A percentile compares a stretch with the other conserved stretches of the same genome.
Evolutionary conservation across 2,797 vertebrate species (phyloP).

Genomic region (Nothura maculosa): DNA sequence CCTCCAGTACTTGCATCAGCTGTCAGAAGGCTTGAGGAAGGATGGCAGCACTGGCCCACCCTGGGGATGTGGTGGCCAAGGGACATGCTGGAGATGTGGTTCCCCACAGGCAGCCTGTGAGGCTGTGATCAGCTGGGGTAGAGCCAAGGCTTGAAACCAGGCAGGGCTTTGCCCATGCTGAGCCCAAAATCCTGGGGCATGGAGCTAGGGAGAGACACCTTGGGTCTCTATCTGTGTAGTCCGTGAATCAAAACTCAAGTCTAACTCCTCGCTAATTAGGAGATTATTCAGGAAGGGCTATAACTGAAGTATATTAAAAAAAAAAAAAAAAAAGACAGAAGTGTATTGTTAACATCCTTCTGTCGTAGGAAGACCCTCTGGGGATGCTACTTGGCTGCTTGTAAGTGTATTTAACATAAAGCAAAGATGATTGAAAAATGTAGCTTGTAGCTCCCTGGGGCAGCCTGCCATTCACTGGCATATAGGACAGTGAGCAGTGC

Average conservation of each 20-base stretch:
- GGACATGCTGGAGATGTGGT: no score
- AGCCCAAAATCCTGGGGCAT: not conserved
- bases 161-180: not conserved
- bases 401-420: conserved; percentile 69
- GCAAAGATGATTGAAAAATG: conserved; percentile 65
- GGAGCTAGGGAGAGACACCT: not conserved
- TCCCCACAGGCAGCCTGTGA: not conserved
- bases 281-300: conserved; percentile 22
- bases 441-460: conserved; percentile 47
- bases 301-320: not conserved
- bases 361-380: not conserved
- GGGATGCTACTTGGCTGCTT: conserved; percentile 32
- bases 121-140: not conserved
- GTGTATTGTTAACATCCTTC: conserved; percentile 46
- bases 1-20: not conserved
- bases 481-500: not conserved
- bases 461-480: not conserved
- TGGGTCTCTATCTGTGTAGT: not conserved
- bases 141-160: conserved; percentile 36
- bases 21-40: not conserved
- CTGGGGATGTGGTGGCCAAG: no score
- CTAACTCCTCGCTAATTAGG: conserved; percentile 31
- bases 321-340: not conserved
- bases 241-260: not conserved
- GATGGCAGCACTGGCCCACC: not conserved